These are phyloP conservation scores for Polypedilum pembai DNA, from an alignment of 1,140 invertebrate genomes.

Conservation along the genomic window DNA sequence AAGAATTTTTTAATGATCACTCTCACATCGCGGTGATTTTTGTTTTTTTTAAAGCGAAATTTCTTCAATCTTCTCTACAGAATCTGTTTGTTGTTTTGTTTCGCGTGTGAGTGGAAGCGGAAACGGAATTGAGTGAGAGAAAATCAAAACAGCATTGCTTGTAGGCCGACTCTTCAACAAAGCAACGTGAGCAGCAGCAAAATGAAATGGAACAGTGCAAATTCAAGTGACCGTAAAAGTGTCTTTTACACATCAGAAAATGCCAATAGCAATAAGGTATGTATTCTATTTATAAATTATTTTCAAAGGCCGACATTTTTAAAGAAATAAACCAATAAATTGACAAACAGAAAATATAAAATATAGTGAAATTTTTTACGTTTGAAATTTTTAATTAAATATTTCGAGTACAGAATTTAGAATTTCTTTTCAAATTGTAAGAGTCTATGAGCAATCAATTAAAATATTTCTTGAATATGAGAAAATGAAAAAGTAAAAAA, in stretches of 20 bases:
- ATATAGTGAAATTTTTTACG: too few species aligned
- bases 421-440: too few species aligned
- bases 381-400: too few species aligned
- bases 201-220: constrained; percentile 21
- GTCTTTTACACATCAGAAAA: constrained; percentile 23
- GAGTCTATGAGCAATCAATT: too few species aligned
- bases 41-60: neutral
- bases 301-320: too few species aligned
- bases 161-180: neutral
- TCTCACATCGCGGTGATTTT: neutral
- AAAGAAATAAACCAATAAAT: too few species aligned
- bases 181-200: constrained; percentile 1
- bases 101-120: neutral
- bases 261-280: neutral
- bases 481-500: too few species aligned
- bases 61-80: neutral
- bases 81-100: neutral
- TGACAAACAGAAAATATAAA: too few species aligned
- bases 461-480: too few species aligned
- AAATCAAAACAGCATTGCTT: too few species aligned
- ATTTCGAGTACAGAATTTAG: too few species aligned
- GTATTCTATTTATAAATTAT: neutral
- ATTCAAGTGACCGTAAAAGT: constrained; percentile 25
- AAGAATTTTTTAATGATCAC: constrained; percentile 13
- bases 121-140: neutral